These are phyloP conservation scores for Brassicogethes aeneus DNA, from an alignment of 2,888 invertebrate genomes.

Conservation along the genomic window DNA sequence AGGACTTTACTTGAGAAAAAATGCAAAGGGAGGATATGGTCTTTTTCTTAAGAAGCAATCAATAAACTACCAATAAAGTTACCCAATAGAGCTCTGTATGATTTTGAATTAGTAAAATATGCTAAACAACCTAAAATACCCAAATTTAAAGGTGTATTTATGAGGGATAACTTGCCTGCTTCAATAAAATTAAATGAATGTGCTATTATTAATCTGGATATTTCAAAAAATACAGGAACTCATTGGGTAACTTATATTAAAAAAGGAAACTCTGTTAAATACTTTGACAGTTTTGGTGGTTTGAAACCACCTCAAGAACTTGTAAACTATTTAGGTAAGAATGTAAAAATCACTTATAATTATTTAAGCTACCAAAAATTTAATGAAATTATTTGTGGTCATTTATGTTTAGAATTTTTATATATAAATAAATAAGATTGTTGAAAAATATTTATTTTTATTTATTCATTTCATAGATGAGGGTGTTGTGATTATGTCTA, in stretches of 20 bases:
- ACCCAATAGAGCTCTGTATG: constrained; percentile 13
- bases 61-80: constrained; percentile 15
- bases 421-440: constrained; percentile 3
- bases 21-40: constrained; percentile 15
- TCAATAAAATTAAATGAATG: constrained; percentile 5
- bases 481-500: not conserved
- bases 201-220: constrained; percentile 13
- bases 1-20: constrained; percentile 27
- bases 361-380: constrained; percentile 8
- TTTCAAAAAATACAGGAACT: constrained; percentile 3
- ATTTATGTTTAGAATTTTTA: constrained; percentile 17
- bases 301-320: constrained; percentile 12
- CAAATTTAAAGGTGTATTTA: constrained; percentile 17
- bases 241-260: constrained; percentile 14
- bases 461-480: not conserved
- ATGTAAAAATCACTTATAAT: constrained; percentile 8
- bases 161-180: constrained; percentile 12
- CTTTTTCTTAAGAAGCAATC: constrained; percentile 14
- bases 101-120: constrained; percentile 12
- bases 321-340: constrained; percentile 5
- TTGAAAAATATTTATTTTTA: not conserved
- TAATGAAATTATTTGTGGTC: constrained; percentile 12
- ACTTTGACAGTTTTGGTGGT: constrained; percentile 15
- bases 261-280: constrained; percentile 6
- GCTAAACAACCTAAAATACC: constrained; percentile 11